Evolutionary conservation across 1,140 invertebrate genomes (phyloP).

Genomic region (Lepidostoma basale): DNA sequence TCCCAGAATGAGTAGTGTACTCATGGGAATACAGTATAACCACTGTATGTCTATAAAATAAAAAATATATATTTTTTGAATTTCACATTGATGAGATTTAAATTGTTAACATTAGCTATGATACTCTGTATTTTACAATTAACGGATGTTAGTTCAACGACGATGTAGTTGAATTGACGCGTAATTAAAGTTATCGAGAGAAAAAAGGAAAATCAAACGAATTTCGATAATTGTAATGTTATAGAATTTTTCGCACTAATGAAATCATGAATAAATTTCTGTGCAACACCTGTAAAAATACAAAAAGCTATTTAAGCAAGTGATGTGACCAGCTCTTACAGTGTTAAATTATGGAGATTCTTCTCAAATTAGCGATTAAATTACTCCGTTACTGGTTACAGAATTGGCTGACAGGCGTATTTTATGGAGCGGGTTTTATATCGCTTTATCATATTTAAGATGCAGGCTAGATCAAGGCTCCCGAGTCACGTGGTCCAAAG

Average conservation of each 20-base stretch:
- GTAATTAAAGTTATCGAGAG: too few species aligned
- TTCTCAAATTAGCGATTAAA: slow-evolving; percentile 15
- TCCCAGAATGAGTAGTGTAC: too few species aligned
- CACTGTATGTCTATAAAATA: too few species aligned
- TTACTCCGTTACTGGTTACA: slow-evolving; percentile 10
- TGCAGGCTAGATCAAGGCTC: slow-evolving; percentile 6
- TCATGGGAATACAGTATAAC: too few species aligned
- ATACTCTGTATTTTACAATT: too few species aligned
- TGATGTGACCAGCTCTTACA: slow-evolving; percentile 16
- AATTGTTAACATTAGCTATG: too few species aligned
- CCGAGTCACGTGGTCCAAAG: not conserved
- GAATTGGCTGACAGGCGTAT: not conserved
- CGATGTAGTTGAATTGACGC: too few species aligned
- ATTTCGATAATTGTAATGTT: not conserved
- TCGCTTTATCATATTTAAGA: slow-evolving; percentile 2
- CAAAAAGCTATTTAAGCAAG: slow-evolving; percentile 9
- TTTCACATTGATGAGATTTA: too few species aligned
- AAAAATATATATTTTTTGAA: too few species aligned
- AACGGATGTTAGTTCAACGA: too few species aligned
- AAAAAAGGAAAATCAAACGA: too few species aligned
- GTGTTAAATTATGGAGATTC: slow-evolving; percentile 21
- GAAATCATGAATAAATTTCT: not conserved
- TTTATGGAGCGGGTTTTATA: not conserved
- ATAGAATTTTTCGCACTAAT: not conserved
- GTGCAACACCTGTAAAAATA: slow-evolving; percentile 19